phyloP scores from a whole-genome alignment of 2,888 invertebrate genomes.

The Dastarcus helophoroides region DNA sequence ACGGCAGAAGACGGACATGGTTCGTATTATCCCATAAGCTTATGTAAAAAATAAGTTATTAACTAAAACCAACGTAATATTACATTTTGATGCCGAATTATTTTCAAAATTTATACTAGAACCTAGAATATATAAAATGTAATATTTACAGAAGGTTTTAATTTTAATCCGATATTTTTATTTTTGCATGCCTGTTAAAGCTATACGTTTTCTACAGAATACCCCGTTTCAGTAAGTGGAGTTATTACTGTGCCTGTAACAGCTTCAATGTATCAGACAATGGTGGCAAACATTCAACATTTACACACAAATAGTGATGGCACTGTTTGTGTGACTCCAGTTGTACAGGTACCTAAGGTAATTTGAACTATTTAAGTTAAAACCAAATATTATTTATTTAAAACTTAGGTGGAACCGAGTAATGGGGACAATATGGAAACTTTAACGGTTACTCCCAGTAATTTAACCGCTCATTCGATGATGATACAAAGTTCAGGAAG shows the following conservation, averaged over 20 bases:
- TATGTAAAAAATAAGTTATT: no score
- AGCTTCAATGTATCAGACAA: constrained; percentile 92
- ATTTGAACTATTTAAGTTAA: constrained; percentile 6
- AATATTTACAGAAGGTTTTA: no score
- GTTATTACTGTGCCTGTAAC: constrained; percentile 94
- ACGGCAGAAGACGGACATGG: constrained; percentile 92
- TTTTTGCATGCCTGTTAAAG: constrained; percentile 7
- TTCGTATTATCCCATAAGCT: constrained; percentile 32
- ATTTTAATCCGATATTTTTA: neutral
- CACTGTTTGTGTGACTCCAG: constrained; percentile 71
- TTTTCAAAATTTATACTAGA: no score
- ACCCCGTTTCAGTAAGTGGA: constrained; percentile 64
- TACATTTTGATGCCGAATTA: no score
- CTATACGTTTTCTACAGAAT: constrained; percentile 10
- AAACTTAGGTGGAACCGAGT: constrained; percentile 57
- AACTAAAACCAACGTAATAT: no score
- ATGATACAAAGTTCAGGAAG: constrained; percentile 61
- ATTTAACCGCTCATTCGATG: constrained; percentile 61
- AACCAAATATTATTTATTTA: constrained; percentile 5
- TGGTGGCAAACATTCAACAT: constrained; percentile 81
- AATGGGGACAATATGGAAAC: constrained; percentile 63
- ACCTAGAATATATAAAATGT: no score
- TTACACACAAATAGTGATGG: constrained; percentile 63
- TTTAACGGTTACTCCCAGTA: constrained; percentile 59
- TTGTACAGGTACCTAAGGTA: constrained; percentile 62